phyloP scores from a whole-genome alignment of 1,140 invertebrate species.

The Drosophila hydei region DNA sequence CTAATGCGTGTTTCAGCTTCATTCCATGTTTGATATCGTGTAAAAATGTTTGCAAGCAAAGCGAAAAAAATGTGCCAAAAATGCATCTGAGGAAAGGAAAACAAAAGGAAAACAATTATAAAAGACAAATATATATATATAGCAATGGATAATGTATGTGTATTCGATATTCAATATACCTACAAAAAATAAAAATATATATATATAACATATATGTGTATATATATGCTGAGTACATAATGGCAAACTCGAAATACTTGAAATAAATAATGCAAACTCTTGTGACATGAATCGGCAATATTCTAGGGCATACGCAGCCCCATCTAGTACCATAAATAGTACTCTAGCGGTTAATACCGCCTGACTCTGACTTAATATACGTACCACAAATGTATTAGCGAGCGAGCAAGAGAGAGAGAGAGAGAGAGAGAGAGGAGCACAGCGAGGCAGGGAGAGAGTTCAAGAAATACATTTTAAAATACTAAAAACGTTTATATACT shows the following conservation, averaged over 20 bases:
- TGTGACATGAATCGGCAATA: neutral
- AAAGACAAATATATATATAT: constrained; percentile 8
- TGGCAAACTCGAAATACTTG: neutral
- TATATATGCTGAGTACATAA: too few species aligned
- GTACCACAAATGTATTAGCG: constrained; percentile 35
- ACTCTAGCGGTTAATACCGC: constrained; percentile 20
- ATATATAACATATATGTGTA: constrained; percentile 5
- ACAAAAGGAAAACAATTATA: constrained; percentile 1
- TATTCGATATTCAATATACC: constrained; percentile 27
- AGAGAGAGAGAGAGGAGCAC: neutral
- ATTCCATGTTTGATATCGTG: constrained; percentile 55
- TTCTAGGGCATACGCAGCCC: neutral
- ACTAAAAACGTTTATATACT: constrained; percentile 44
- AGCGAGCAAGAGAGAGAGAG: neutral
- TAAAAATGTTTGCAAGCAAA: constrained; percentile 27
- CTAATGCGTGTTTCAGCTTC: constrained; percentile 41
- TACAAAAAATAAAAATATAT: constrained; percentile 5
- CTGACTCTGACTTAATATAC: constrained; percentile 50
- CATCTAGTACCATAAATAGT: neutral
- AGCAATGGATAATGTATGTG: constrained; percentile 21
- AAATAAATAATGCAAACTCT: neutral
- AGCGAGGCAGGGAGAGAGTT: constrained; percentile 11
- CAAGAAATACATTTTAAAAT: constrained; percentile 50
- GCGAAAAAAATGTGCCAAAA: constrained; percentile 50
- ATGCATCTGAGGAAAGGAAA: constrained; percentile 31